Evolutionary conservation across 2,888 invertebrate genomes (phyloP).

Genomic region (Monopis laevigella): DNA sequence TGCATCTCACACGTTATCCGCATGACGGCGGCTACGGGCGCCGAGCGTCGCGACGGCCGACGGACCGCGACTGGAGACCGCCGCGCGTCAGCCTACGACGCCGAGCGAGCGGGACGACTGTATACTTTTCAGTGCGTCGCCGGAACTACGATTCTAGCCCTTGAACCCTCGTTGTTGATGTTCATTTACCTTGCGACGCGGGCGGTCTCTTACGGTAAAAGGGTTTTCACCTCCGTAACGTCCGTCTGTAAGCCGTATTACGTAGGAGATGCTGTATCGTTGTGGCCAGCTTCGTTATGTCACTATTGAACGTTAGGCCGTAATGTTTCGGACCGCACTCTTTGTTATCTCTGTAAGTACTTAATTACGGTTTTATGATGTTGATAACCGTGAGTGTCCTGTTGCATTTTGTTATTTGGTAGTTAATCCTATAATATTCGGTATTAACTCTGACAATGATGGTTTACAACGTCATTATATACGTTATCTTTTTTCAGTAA

Average conservation of each 20-base stretch:
- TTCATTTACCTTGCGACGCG: constrained; percentile 45
- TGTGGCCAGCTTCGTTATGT: constrained; percentile 53
- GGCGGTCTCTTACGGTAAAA: constrained; percentile 49
- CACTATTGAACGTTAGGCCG: constrained; percentile 45
- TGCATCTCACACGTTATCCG: constrained; percentile 43
- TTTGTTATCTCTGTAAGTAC: background rate
- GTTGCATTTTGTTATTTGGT: too few species aligned
- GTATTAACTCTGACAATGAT: too few species aligned
- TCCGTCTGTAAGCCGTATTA: constrained; percentile 38
- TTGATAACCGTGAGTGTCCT: too few species aligned
- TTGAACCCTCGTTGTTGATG: constrained; percentile 53
- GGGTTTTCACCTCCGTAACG: constrained; percentile 57
- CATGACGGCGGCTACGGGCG: constrained; percentile 30
- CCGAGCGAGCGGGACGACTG: constrained; percentile 58
- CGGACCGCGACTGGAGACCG: constrained; percentile 64
- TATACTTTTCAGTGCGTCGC: constrained; percentile 35
- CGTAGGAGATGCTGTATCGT: constrained; percentile 58
- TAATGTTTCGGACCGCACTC: background rate
- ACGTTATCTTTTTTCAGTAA: too few species aligned
- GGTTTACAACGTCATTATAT: too few species aligned
- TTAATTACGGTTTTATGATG: constrained; percentile 1
- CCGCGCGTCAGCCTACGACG: constrained; percentile 59
- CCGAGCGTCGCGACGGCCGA: constrained; percentile 64
- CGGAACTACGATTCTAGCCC: constrained; percentile 52
- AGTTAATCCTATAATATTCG: too few species aligned